phyloP scores from a whole-genome alignment of 2,888 invertebrate species.

The Galeopsomyia nigrocyanea region DNA sequence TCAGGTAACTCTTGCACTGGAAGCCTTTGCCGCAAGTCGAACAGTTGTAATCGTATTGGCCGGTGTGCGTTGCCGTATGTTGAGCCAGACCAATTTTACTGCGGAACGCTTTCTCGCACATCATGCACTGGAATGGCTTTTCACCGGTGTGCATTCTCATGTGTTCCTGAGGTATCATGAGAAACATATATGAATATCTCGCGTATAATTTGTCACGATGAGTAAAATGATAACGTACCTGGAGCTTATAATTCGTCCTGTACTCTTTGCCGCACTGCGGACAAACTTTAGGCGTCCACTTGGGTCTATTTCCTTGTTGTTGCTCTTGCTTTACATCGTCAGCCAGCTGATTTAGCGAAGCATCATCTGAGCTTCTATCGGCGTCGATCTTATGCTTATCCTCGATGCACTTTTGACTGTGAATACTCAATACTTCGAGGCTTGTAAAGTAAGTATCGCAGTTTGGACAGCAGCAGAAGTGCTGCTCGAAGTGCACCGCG shows the following conservation, averaged over 20 bases:
- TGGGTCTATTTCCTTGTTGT: slow-evolving; percentile 60
- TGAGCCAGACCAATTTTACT: slow-evolving; percentile 74
- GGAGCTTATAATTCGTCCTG: slow-evolving; percentile 74
- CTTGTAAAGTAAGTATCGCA: slow-evolving; percentile 70
- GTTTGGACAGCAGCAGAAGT: slow-evolving; percentile 61
- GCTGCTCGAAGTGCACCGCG: slow-evolving; percentile 62
- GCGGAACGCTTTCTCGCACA: slow-evolving; percentile 74
- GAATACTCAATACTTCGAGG: slow-evolving; percentile 66
- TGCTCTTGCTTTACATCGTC: slow-evolving; percentile 45
- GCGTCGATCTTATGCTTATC: slow-evolving; percentile 27
- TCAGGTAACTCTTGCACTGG: slow-evolving; percentile 74
- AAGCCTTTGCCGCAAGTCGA: slow-evolving; percentile 75
- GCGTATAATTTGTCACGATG: not conserved
- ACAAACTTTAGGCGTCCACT: slow-evolving; percentile 71
- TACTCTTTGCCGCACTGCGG: slow-evolving; percentile 73
- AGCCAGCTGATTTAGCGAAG: not conserved
- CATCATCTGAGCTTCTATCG: slow-evolving; percentile 11
- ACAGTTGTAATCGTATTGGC: slow-evolving; percentile 73
- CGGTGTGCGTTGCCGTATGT: slow-evolving; percentile 75
- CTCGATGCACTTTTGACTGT: slow-evolving; percentile 58
- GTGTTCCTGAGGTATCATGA: slow-evolving; percentile 66
- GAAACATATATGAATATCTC: no score
- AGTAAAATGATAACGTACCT: slow-evolving; percentile 35
- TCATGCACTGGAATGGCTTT: slow-evolving; percentile 73
- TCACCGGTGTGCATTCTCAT: slow-evolving; percentile 75